Base-by-base conservation (phyloP, 2,113 vertebrate species). In the Smithornis capensis region DNA sequence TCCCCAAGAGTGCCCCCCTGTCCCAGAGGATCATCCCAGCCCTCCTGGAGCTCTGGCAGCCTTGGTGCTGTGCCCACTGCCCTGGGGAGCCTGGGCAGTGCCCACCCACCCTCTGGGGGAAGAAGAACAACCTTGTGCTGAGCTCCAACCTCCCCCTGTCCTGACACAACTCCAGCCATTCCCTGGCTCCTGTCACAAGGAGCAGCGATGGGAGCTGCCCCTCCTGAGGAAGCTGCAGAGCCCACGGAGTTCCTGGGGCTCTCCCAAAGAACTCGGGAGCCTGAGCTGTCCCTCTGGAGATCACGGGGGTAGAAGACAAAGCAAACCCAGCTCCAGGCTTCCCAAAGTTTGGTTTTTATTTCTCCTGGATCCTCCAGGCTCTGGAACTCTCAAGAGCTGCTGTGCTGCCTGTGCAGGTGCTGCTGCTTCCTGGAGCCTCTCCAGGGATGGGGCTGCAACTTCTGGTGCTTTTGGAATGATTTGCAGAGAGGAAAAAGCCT, bases 251-350 rank as follows among this genome's bases (percentile, higher is more conserved):
- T 60, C 49, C 56, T 40, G 24, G 6, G 49, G 64, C 9, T 92
- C 14, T 56, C 57, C 52, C 42, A 5, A 80, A 73, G 57, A 74
- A 19, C 0, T 1, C 42, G 18, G 2, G 2, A 55, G 53, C 52
- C 40, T 15, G 7, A 18, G 37, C 82, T 62, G 53, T 37, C 28
- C 19, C 15, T 53, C 49, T 33, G 67, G 18, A 17, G 33, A 6
- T 50, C 5, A 0, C 0, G 1, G 52, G 13, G 15, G 8, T 14
- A 16, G 31, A 44, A 28, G 56, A 17, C 15, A 0, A 40, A 63
- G 27, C 63, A 67, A 60, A 60, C 28, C 12, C 70, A 85, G 18
- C 19, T 75, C 38, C 65, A 69, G 35, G 31, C 31, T 15, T 31
- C 62, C 65, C 64, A 17, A 18, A 2, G 1, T 19, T n/a, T 17